phyloP scores from a whole-genome alignment of 92 coral and sea anemone species.

The Palythoa heliodiscus region DNA sequence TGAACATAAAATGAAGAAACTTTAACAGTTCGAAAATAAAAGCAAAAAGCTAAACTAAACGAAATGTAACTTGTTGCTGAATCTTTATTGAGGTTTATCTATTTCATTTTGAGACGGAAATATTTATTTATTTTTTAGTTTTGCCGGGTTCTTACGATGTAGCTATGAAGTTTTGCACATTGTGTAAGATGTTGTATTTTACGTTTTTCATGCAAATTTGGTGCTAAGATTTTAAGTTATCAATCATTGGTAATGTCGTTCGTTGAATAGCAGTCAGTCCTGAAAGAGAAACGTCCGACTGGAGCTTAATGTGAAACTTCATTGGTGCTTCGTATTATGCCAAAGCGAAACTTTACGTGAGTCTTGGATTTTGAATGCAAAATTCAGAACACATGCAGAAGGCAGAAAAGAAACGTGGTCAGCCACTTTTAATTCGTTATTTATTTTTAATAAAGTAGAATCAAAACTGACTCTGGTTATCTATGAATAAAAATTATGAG shows the following conservation, averaged over 20 bases:
- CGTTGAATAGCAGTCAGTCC: background rate
- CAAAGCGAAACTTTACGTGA: background rate
- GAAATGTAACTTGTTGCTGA: background rate
- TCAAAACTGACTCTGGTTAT: slow-evolving; percentile 15
- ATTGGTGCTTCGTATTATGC: background rate
- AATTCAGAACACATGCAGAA: background rate
- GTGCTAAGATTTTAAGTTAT: background rate
- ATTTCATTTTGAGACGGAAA: background rate
- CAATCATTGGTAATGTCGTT: background rate
- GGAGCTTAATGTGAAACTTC: background rate
- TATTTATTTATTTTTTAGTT: background rate
- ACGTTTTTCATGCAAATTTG: background rate
- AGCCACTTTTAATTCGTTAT: background rate
- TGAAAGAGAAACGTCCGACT: background rate
- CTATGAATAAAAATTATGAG: slow-evolving; percentile 7
- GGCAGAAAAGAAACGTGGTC: background rate
- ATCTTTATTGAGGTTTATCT: background rate
- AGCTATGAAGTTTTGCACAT: background rate
- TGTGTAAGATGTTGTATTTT: background rate
- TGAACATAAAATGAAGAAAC: background rate
- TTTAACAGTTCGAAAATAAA: background rate
- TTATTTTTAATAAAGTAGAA: slow-evolving; percentile 28
- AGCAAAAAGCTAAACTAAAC: background rate
- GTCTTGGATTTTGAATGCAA: background rate
- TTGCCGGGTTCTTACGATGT: background rate